Base-by-base conservation (phyloP, 2,113 vertebrate genomes). In the Brachyistius frenatus region DNA sequence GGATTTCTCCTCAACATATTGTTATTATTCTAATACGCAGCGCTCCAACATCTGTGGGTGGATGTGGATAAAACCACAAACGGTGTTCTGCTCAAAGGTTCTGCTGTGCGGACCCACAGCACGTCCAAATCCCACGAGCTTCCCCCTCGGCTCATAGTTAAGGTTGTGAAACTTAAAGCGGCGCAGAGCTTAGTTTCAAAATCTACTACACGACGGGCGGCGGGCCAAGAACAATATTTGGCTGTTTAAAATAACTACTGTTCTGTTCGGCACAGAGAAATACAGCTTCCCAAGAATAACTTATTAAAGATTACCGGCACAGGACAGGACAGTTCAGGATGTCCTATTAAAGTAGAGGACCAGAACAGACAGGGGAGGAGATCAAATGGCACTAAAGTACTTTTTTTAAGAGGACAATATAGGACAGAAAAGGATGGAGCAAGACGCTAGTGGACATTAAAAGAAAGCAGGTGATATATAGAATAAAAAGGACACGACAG, bases 201-300 rank as follows among this genome's bases (percentile, higher is more conserved):
- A 57, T 37, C 49, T 16, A 37, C 31, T 47, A 58, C 63, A 44
- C n/a, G 57, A 33, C 61, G 39, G 67, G 77, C 66, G 16, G 3
- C 37, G 7, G 23, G 66, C 77, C 82, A 85, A 57, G 62, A 73
- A 73, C 50, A 85, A 80, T 73, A 68, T 67, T 53, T 47, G 56
- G 16, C 62, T 67, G 55, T 63, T 80, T 56, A 72, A 84, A 58
- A 23, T 72, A 67, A 52, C 66, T 53, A 35, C 58, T 56, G 72
- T 63, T 76, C 52, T 56, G 60, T 33, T 61, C 44, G 0, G 14
- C 11, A 31, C 14, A 11, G 37, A 35, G 53, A 68, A 66, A 58
- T 16, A 46, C 23, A 44, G 41, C 41, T 13, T 23, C 2, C 41
- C 41, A 44, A 3, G 41, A 2, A 44, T 9, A 9, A 44, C 41